A percentile compares a stretch with the other conserved stretches of the same genome.
These are phyloP conservation scores for Xestoiulus laeticollis DNA, from an alignment of 2,888 invertebrate genomes.

Conservation along the genomic window DNA sequence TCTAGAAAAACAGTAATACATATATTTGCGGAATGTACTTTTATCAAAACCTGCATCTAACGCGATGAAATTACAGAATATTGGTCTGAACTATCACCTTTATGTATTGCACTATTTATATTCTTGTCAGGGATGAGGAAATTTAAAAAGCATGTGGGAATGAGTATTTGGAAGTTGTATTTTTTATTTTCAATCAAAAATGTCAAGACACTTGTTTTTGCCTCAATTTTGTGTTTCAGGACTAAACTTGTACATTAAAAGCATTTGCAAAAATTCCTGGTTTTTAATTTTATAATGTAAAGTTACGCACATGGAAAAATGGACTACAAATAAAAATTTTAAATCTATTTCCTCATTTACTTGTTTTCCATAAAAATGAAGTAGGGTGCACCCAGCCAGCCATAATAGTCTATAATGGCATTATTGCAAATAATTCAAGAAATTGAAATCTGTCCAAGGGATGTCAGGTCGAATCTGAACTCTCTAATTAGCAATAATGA, in stretches of 20 bases:
- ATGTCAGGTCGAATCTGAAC: not conserved
- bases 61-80: not conserved
- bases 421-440: not conserved
- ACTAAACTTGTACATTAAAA: not conserved
- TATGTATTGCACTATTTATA: not conserved
- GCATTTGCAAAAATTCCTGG: too few species aligned
- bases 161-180: not conserved
- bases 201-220: not conserved
- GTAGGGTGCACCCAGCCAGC: not conserved
- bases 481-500: not conserved
- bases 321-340: too few species aligned
- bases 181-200: too few species aligned
- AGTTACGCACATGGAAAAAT: too few species aligned
- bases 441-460: not conserved
- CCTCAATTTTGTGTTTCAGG: too few species aligned
- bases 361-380: not conserved
- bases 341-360: too few species aligned
- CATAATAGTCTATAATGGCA: too few species aligned
- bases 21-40: slow-evolving; percentile 1
- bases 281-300: too few species aligned
- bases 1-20: slow-evolving; percentile 6
- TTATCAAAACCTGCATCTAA: not conserved
- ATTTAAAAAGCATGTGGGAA: not conserved
- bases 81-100: not conserved
- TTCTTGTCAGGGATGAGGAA: not conserved